phyloP scores from a whole-genome alignment of 2,888 invertebrate genomes.

The Chelonus formosanus region DNA sequence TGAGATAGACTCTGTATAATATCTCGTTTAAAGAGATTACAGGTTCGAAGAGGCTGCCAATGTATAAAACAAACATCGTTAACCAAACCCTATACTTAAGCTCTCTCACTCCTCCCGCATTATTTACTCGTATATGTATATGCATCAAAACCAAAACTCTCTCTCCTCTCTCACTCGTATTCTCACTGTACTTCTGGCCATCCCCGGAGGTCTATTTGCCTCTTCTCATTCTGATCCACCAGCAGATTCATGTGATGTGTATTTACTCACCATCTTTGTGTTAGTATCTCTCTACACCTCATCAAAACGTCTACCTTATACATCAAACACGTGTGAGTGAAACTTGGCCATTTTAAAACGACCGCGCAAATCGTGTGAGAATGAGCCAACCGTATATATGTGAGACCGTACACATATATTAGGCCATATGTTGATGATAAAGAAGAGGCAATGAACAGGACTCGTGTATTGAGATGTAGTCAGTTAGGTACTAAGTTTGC shows the following conservation, averaged over 20 bases:
- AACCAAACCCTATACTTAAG: conserved; percentile 64
- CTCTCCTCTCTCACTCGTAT: conserved; percentile 10
- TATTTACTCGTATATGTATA: conserved; percentile 44
- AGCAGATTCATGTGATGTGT: not conserved
- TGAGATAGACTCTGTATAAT: conserved; percentile 52
- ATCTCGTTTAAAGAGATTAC: conserved; percentile 67
- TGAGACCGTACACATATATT: not conserved
- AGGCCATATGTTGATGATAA: not conserved
- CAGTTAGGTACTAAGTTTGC: too few relatives aligned
- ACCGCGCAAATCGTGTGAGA: too few relatives aligned
- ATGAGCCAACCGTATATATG: not conserved
- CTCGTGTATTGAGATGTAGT: conserved; percentile 57
- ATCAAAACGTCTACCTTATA: conserved; percentile 14
- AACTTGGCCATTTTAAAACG: too few relatives aligned
- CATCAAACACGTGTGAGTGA: conserved; percentile 7
- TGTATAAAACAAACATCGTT: conserved; percentile 66
- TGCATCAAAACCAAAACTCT: conserved; percentile 31
- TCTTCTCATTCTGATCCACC: conserved; percentile 31
- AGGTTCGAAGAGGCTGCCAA: conserved; percentile 65
- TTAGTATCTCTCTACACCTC: conserved; percentile 15
- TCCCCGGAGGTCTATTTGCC: conserved; percentile 45
- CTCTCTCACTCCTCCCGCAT: conserved; percentile 42
- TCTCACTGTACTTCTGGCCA: conserved; percentile 35
- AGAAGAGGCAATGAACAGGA: not conserved
- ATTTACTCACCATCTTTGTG: conserved; percentile 9